Conservation (phyloP, 2,797 vertebrate species). For the Centroberyx gerrardi region DNA sequence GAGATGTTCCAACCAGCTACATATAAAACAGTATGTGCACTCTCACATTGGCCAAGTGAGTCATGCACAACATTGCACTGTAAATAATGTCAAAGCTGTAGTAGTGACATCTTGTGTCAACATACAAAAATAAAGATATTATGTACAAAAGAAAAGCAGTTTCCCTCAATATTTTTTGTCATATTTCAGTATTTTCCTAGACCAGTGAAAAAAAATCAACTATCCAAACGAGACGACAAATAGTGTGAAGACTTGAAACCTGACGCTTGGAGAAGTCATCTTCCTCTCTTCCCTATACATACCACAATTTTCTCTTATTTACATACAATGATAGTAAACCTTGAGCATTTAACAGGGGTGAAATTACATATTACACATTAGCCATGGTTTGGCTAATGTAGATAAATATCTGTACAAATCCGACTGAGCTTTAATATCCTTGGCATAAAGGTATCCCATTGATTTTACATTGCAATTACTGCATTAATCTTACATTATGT, state of each 20-base stretch:
- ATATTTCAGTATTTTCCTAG: slow-evolving; percentile 50
- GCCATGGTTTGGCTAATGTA: slow-evolving; percentile 13
- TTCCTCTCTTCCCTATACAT: slow-evolving; percentile 3
- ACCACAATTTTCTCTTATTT: slow-evolving; percentile 9
- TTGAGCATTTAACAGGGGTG: slow-evolving; percentile 6
- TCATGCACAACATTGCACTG: slow-evolving; percentile 79
- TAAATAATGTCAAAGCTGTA: slow-evolving; percentile 65
- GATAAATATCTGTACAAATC: slow-evolving; percentile 29
- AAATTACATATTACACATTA: slow-evolving; percentile 4
- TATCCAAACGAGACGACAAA: slow-evolving; percentile 19
- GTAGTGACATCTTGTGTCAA: slow-evolving; percentile 62
- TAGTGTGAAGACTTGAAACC: not conserved
- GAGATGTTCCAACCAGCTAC: slow-evolving; percentile 65
- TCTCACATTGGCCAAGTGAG: slow-evolving; percentile 58
- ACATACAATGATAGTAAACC: slow-evolving; percentile 7
- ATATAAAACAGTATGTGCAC: slow-evolving; percentile 67
- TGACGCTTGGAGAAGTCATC: not conserved
- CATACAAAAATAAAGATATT: slow-evolving; percentile 89
- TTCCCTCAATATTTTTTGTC: slow-evolving; percentile 46
- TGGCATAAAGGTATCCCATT: slow-evolving; percentile 34
- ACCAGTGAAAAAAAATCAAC: slow-evolving; percentile 49
- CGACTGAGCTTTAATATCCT: slow-evolving; percentile 30
- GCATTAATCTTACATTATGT: slow-evolving; percentile 4
- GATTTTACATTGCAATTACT: slow-evolving; percentile 2
- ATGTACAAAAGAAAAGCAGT: slow-evolving; percentile 79